A percentile compares a stretch with the other conserved stretches of the same genome.
These are phyloP conservation scores for Philypnodon macrostomus DNA, from an alignment of 2,797 vertebrate genomes.

Conservation along the genomic window DNA sequence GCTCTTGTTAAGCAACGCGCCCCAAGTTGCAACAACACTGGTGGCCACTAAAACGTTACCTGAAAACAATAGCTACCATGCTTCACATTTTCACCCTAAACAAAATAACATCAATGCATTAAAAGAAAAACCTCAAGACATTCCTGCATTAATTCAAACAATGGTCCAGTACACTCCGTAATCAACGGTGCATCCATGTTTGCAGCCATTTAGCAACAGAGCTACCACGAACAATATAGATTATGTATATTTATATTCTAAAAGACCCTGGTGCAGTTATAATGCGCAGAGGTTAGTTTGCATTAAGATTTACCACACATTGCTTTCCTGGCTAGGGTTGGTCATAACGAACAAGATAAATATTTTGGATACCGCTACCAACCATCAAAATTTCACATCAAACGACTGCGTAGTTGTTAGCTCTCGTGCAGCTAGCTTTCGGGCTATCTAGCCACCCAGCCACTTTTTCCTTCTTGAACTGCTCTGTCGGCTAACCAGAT, in stretches of 20 bases:
- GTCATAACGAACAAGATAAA: constrained; percentile 17
- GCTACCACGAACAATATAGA: constrained; percentile 32
- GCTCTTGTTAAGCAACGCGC: constrained; percentile 18
- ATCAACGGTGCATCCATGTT: constrained; percentile 23
- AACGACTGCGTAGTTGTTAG: constrained; percentile 76
- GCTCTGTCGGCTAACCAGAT: constrained; percentile 61
- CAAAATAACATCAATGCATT: constrained; percentile 8
- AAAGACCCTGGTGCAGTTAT: constrained; percentile 11
- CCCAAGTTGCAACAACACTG: constrained; percentile 20
- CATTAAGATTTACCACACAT: constrained; percentile 34
- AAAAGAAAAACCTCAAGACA: constrained; percentile 1
- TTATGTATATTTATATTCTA: constrained; percentile 17
- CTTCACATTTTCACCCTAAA: constrained; percentile 11
- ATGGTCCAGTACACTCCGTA: not conserved
- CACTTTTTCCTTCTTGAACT: constrained; percentile 65
- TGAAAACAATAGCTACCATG: constrained; percentile 23
- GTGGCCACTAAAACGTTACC: constrained; percentile 26
- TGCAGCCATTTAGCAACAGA: constrained; percentile 36
- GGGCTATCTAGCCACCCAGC: constrained; percentile 68
- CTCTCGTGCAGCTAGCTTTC: constrained; percentile 59
- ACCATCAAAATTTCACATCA: constrained; percentile 41
- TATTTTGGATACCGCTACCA: constrained; percentile 23
- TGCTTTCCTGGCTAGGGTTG: constrained; percentile 20
- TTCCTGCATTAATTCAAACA: not conserved
- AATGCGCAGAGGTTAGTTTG: constrained; percentile 37